phyloP scores from a whole-genome alignment of 2,888 invertebrate genomes.

The Plagiodera versicolora region DNA sequence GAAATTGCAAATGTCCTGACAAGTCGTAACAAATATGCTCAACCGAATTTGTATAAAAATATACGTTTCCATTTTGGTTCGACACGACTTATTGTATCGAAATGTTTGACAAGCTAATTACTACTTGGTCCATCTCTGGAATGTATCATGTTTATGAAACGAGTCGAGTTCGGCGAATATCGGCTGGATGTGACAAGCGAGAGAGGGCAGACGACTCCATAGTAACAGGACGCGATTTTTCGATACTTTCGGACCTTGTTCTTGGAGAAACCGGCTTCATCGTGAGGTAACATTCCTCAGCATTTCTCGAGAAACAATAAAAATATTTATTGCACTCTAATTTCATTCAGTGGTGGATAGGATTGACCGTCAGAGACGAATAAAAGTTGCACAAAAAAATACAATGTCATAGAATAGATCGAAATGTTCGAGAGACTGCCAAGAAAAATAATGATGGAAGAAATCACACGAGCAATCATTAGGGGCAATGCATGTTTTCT shows the following conservation, averaged over 20 bases:
- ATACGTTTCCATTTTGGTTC: neutral
- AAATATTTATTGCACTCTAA: conserved; percentile 16
- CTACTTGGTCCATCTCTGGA: conserved; percentile 19
- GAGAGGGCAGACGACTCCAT: conserved; percentile 35
- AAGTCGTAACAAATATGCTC: too few relatives aligned
- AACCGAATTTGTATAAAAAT: neutral
- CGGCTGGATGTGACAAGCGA: conserved; percentile 35
- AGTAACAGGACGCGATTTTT: conserved; percentile 49
- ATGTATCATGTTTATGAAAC: conserved; percentile 38
- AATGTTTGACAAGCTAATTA: conserved; percentile 8
- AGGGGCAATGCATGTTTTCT: too few relatives aligned
- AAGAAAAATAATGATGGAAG: too few relatives aligned
- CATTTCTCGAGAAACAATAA: conserved; percentile 21
- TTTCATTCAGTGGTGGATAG: conserved; percentile 15
- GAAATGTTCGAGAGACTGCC: too few relatives aligned
- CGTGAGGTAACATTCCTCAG: conserved; percentile 24
- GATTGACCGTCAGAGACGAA: neutral
- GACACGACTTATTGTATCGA: neutral
- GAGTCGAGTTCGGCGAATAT: conserved; percentile 31
- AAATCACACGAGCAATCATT: too few relatives aligned
- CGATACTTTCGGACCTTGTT: conserved; percentile 44
- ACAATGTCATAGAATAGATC: too few relatives aligned
- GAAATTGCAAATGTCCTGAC: too few relatives aligned
- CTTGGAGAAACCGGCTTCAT: conserved; percentile 43
- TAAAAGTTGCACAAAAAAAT: neutral